A percentile compares a stretch with the other conserved stretches of the same genome.
Conservation (phyloP, 1,140 invertebrate genomes). For the Megathymus violae region DNA sequence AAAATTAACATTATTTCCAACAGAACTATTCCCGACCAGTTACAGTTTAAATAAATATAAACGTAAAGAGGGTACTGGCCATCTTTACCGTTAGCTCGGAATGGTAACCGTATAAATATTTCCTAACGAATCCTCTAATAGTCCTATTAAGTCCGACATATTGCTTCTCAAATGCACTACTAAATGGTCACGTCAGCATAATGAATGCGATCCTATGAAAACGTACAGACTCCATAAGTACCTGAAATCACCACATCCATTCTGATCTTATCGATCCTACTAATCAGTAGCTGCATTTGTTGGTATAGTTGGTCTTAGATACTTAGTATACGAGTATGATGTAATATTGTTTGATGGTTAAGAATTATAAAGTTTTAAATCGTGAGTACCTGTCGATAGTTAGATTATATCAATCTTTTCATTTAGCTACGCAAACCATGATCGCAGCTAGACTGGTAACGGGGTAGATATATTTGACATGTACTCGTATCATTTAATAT, state of each 20-base stretch:
- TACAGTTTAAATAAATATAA: conserved; percentile 5
- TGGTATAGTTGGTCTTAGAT: too few relatives aligned
- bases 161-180: conserved; percentile 11
- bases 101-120: neutral
- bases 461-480: too few relatives aligned
- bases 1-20: too few relatives aligned
- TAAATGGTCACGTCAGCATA: conserved; percentile 26
- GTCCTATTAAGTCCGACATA: conserved; percentile 18
- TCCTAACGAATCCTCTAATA: conserved; percentile 10
- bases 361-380: too few relatives aligned
- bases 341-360: too few relatives aligned
- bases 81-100: neutral
- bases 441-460: too few relatives aligned
- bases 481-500: too few relatives aligned
- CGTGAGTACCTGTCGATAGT: too few relatives aligned
- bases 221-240: conserved; percentile 24
- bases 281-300: conserved; percentile 22
- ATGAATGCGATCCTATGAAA: conserved; percentile 24
- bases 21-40: too few relatives aligned
- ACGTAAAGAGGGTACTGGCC: neutral
- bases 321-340: too few relatives aligned
- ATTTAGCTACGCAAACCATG: too few relatives aligned
- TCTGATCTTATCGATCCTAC: conserved; percentile 17
- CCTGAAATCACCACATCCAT: conserved; percentile 26
- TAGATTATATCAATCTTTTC: too few relatives aligned